Conservation (phyloP, 1,140 invertebrate genomes). For the Lamellibrachia luymesi region DNA sequence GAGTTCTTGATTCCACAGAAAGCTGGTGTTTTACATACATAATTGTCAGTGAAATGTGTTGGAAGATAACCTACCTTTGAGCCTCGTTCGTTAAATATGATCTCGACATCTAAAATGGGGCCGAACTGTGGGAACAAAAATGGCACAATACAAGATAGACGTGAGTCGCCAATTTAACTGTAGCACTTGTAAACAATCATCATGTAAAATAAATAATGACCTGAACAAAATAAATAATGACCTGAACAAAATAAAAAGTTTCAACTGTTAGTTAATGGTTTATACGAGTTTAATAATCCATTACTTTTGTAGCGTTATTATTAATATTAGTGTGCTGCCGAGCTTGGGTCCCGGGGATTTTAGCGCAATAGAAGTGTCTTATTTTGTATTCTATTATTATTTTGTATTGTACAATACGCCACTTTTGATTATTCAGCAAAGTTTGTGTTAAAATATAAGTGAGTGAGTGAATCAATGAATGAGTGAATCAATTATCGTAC, state of each 20-base stretch:
- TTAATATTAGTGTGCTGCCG: no score
- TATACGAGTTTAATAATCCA: background rate
- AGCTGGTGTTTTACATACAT: background rate
- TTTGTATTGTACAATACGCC: background rate
- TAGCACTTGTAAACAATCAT: background rate
- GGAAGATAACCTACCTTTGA: constrained; percentile 81
- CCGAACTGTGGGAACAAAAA: constrained; percentile 90
- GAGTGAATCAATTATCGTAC: background rate
- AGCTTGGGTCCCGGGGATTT: no score
- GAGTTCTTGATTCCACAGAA: background rate
- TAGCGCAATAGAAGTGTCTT: no score
- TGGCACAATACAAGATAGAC: background rate
- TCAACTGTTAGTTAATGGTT: background rate
- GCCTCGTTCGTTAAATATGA: constrained; percentile 99
- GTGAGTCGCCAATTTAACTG: background rate
- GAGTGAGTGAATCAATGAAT: background rate
- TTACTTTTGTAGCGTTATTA: background rate
- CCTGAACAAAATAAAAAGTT: background rate
- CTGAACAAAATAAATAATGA: background rate
- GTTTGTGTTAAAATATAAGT: background rate
- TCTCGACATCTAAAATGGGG: constrained; percentile 97
- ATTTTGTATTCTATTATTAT: no score
- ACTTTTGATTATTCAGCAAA: background rate
- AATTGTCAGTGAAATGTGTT: background rate
- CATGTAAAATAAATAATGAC: background rate